Evolutionary conservation across 2,888 invertebrate genomes (phyloP), one percentile per base, ranked within the genome.

Genomic region (Laspeyria flexula): DNA sequence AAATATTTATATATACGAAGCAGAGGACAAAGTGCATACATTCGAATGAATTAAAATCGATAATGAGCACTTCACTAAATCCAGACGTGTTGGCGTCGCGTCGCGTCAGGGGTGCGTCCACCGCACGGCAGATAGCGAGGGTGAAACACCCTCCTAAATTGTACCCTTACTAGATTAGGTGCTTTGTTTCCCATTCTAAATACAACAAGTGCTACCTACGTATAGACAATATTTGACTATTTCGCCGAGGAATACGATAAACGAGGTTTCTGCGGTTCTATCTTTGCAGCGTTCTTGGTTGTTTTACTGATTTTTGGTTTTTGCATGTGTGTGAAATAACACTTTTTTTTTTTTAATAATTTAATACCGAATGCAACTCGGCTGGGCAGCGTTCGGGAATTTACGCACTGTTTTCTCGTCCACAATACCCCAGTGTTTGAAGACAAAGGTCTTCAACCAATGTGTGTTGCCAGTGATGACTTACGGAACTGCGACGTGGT

Each of bases 41-140:
- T 67, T 68, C 68, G 53, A 67, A 71, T 59, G 54, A 67, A 69
- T 78, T 71, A 73, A 75, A 77, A 79, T 79, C 78, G 73, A 79
- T 79, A 79, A 69, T 65, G 73, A 73, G 61, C 57, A 57, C 73
- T 71, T 60, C 52, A 67, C 57, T 54, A 65, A 65, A 70, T 67
- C 71, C 65, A 76, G 74, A 76, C 77, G n/a, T n/a, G n/a, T n/a
- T n/a, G n/a, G n/a, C n/a, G 70, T 62, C 61, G 65, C 51, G 70
- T 48, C 59, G 55, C 47, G 55, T 55, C 49, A 56, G 63, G 71
- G 68, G 64, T 52, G 53, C 56, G 51, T 21, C 39, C 16, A 21
- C 27, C 13, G 27, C 33, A 11, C 33, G 12, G 27, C 47, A 60
- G 55, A 53, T 52, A 57, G 55, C 55, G 53, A 63, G 58, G 61